Evolutionary conservation across 2,113 vertebrate species (phyloP).

Genomic region (Cinclus mexicanus): DNA sequence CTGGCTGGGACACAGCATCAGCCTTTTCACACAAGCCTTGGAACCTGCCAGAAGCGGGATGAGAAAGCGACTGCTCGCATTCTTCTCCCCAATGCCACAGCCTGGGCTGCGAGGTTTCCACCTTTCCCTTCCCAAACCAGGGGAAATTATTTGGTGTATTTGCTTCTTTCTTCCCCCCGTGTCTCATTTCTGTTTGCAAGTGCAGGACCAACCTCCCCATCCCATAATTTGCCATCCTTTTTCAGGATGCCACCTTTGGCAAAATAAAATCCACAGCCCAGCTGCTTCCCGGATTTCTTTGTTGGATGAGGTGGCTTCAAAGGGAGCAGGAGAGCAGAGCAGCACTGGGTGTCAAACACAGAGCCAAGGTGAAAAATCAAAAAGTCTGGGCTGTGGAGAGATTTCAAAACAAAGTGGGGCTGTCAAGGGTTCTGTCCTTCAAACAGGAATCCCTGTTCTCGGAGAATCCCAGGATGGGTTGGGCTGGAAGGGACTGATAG

Average conservation of each 20-base stretch:
- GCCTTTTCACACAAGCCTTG: background rate
- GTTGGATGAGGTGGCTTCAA: background rate
- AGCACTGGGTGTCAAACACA: background rate
- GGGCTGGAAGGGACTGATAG: background rate
- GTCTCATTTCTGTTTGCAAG: background rate
- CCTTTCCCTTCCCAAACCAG: background rate
- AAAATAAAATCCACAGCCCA: background rate
- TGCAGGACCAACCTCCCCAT: background rate
- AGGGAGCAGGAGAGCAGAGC: background rate
- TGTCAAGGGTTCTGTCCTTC: background rate
- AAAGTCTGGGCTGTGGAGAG: background rate
- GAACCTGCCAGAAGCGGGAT: background rate
- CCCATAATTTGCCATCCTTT: background rate
- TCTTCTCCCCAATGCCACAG: background rate
- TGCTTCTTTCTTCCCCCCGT: background rate
- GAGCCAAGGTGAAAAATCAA: background rate
- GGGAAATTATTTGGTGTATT: background rate
- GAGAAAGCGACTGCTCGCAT: background rate
- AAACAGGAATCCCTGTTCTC: background rate
- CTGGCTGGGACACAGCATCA: background rate
- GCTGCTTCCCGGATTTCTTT: background rate
- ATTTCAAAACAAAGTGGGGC: background rate
- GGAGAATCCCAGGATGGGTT: background rate
- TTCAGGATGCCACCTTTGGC: background rate
- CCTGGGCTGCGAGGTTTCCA: background rate